Evolutionary conservation across 2,888 invertebrate genomes (phyloP), one percentile per base, ranked within the genome.

Genomic region (Euzophera pinguis): DNA sequence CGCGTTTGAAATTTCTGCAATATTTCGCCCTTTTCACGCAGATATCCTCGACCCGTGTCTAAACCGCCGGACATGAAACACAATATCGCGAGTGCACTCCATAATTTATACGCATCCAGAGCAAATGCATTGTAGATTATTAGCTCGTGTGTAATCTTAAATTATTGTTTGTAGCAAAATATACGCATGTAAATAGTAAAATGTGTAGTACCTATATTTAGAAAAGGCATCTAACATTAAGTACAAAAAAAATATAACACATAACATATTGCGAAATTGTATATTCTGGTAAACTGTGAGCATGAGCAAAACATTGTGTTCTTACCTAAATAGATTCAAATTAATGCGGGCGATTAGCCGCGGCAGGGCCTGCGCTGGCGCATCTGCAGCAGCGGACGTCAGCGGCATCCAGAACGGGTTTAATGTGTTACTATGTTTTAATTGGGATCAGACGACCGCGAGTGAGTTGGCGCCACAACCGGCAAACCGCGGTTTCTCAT

Each of bases 11-110:
- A 87, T 88, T 88, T 85, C 81, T 87, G 86, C 89, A 86, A 90
- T 90, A 89, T 88, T 88, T 89, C 79, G 89, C 86, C 85, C 86
- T 89, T 87, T 89, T 89, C 88, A 86, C 84, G 81, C 84, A 84
- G 86, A 87, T 87, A 89, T 83, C 85, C 80, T 64, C 76, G 75
- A 78, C 73, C 79, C 85, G 79, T 83, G 88, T 88, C 88, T 82
- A 84, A 87, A 78, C 81, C 81, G 81, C 79, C 79, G 84, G 87
- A 89, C 88, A 80, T 85, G 89, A 86, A 89, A 90, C 84, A 86
- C 88, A 88, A 90, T 89, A 90, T 87, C 81, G 72, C 73, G 73
- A 79, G 79, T 79, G 77, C 79, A 77, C 78, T 75, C 81, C 77
- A 84, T 88, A 84, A 88, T 84, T 90, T 88, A 88, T 83, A 82